Evolutionary conservation across 1,140 invertebrate genomes (phyloP), one percentile per base, ranked within the genome.

Genomic region (Drosophila teissieri): DNA sequence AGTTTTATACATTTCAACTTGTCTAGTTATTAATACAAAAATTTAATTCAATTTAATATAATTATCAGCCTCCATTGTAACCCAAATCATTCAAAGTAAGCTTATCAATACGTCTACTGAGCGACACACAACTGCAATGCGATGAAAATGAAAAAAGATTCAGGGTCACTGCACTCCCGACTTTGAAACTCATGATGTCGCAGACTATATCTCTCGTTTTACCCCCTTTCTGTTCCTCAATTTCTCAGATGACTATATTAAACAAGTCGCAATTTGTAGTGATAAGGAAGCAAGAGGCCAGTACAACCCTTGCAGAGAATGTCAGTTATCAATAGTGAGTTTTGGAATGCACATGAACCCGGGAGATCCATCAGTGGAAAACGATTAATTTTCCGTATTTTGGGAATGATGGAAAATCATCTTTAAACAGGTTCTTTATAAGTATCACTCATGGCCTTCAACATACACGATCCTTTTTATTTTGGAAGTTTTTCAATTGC

Each of bases 151-250:
- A 37, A 67, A 58, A 73, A 75, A 36, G 37, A 39, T 60, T 76
- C 76, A 82, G 79, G 76, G 83, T 76, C 85, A 83, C 73, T 88
- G 82, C 82, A 86, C 82, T 62, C 61, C 15, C 37, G 58, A 48
- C 40, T 54, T 60, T 44, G 39, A 53, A 65, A 67, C 34, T 7
- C 31, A 31, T 49, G 57, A 14, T 36, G 52, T 37, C 36, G 22
- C 12, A 11, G 36, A 17, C 27, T 44, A n/a, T 36, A 36, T 14
- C 10, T 46, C 31, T 22, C 36, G 10, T 27, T 11, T 36, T 15
- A 46, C 31, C 17, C 4, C 10, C 55, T 34, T 37, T 6, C 1
- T 15, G 42, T 24, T 11, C 15, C 8, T 17, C 44, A 48, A 12
- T 42, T 39, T 40, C 22, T 40, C 15, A 31, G 52, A 62, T 22